Evolutionary conservation across 2,888 invertebrate genomes (phyloP).

Genomic region (Lithophane semibrunnea): DNA sequence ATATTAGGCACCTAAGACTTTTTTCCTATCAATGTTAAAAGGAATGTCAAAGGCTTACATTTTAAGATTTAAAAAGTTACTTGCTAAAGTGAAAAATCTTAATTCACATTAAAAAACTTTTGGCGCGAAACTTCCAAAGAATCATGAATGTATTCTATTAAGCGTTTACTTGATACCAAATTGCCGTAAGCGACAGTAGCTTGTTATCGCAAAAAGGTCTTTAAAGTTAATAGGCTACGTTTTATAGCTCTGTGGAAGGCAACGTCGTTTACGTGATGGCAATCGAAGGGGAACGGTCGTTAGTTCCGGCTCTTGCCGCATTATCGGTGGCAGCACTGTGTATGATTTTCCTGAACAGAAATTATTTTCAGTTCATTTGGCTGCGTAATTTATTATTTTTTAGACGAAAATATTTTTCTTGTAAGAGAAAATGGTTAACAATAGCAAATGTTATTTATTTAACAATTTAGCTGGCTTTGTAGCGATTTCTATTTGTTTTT

Average conservation of each 20-base stretch:
- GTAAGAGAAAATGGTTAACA: not conserved
- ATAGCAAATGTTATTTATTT: not conserved
- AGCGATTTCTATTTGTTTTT: not conserved
- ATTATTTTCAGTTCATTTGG: conserved; percentile 30
- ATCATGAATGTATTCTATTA: conserved; percentile 55
- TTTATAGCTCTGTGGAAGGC: conserved; percentile 75
- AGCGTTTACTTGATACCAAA: conserved; percentile 57
- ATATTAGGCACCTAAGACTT: not conserved
- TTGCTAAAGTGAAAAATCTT: conserved; percentile 25
- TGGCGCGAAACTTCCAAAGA: conserved; percentile 60
- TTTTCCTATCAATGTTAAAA: not conserved
- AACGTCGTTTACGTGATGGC: conserved; percentile 68
- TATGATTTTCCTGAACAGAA: conserved; percentile 38
- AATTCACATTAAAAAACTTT: conserved; percentile 48
- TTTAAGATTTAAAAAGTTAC: conserved; percentile 24
- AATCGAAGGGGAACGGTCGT: conserved; percentile 62
- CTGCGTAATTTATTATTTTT: conserved; percentile 21
- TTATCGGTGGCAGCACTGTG: conserved; percentile 77
- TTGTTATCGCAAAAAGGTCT: conserved; percentile 73
- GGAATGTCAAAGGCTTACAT: not conserved
- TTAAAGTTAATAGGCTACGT: conserved; percentile 75
- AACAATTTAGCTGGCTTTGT: not conserved
- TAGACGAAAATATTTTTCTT: not conserved
- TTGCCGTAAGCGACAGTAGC: conserved; percentile 70
- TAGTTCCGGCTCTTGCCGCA: conserved; percentile 80